Base-by-base conservation (phyloP, 2,888 invertebrate species). In the Desoria tigrina region DNA sequence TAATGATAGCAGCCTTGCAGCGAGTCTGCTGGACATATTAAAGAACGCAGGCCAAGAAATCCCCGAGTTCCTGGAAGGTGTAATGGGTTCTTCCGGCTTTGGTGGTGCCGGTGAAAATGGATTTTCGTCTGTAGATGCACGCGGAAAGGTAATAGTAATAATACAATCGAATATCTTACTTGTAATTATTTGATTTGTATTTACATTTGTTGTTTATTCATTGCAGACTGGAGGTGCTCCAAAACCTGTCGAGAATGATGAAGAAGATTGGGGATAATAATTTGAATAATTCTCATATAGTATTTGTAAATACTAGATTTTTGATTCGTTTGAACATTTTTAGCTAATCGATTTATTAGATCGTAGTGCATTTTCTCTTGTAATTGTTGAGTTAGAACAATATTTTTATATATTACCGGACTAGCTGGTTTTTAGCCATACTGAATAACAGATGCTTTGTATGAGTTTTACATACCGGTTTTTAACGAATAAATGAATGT, bases 41-140 rank as follows among this genome's bases (percentile, higher is more conserved):
- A 83, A 84, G 62, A 89, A 82, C 79, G 90, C 94, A 0, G 85
- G 85, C 0, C 94, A 95, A 79, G 79, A 84, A 0, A 85, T 95
- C 6, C 96, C 96, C 0, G 87, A 87, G 7, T 45, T 45, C n/a
- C n/a, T 94, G 23, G 78, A 81, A 78, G 79, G 81, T 78, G 79
- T 80, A 21, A 45, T 83, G 42, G 82, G 79, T 49, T 80, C 80
- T 49, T 80, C 80, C 1, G 69, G 66, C 49, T 80, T 81, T 1
- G 70, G 68, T 14, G 71, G 73, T 16, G 45, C 16, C 6, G 21
- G 16, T n/a, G 9, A 45, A 21, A 39, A 39, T 39, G 39, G 39
- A 39, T 91, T 90, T 76, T 90, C 90, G 9, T 90, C 88, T 66
- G 82, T 84, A 58, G 92, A 92, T 80, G 84, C 90, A 60, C 77